Base-by-base conservation (phyloP, 2,113 vertebrate genomes). In the Malurus alboscapulatus region DNA sequence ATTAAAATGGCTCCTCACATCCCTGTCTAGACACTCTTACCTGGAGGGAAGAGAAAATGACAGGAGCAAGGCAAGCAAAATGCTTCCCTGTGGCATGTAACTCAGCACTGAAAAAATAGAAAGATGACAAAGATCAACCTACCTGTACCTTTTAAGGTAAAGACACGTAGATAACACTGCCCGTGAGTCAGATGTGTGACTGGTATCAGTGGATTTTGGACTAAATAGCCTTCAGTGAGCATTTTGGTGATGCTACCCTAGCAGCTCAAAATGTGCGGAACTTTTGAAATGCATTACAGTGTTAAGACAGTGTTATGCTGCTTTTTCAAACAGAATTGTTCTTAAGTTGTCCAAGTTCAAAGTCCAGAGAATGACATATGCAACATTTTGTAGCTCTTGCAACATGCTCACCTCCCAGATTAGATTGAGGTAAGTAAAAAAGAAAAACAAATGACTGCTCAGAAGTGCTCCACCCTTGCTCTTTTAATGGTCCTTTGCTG, bases 211-310 rank as follows among this genome's bases (percentile, higher is more conserved):
- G 54, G 42, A 10, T 65, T 40, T 42, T 8, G 30, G 29, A 58
- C 78, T 42, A 19, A 84, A 38, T 22, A 32, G 26, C 57, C 78
- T 69, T 58, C 57, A 45, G 20, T 47, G 34, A 32, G 27, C 29
- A 3, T 81, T 82, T 71, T 40, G 34, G 21, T 51, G 74, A 36
- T 4, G 12, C 5, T 30, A 12, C 24, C 32, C 19, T 34, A 74
- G 44, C 34, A 62, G 55, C 68, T 66, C 44, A 4, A 6, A 63
- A 38, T 1, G 10, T 1, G 4, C 0, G 0, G 29, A 18, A 8
- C 12, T 77, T 71, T 63, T 54, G 30, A 62, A 62, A 66, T 8
- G 12, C 19, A 1, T 53, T 61, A 42, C 54, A 38, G 15, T 42
- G 55, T 66, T 26, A 7, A 76, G 3, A 21, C 4, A 9, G 25